phyloP scores from a whole-genome alignment of 2,797 vertebrate species.

The Vipera latastei region DNA sequence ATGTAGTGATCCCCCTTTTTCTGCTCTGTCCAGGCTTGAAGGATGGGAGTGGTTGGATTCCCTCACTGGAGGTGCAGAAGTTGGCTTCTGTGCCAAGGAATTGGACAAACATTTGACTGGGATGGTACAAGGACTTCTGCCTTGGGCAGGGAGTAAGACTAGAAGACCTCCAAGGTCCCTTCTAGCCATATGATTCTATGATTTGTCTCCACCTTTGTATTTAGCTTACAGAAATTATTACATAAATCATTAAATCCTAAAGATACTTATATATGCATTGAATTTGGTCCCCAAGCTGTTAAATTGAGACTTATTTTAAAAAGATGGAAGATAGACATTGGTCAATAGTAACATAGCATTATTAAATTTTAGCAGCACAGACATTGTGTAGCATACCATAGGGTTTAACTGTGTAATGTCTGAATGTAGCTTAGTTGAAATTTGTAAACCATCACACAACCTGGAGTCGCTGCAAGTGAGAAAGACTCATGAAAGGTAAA shows the following conservation, averaged over 20 bases:
- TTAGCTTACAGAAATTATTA: neutral
- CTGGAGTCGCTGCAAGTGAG: neutral
- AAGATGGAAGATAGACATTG: neutral
- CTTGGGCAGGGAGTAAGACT: neutral
- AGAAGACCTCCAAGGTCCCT: neutral
- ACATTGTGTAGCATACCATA: neutral
- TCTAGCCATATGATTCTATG: neutral
- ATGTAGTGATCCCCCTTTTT: neutral
- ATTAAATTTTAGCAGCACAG: neutral
- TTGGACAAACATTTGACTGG: neutral
- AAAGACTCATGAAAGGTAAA: neutral
- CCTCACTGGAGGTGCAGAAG: neutral
- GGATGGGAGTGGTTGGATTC: neutral
- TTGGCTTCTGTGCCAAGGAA: neutral
- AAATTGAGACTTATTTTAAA: neutral
- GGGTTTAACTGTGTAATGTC: neutral
- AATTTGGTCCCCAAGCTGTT: neutral
- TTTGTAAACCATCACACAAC: neutral
- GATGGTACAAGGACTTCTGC: neutral
- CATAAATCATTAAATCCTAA: neutral
- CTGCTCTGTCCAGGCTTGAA: neutral
- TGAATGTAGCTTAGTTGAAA: neutral
- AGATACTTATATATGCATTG: neutral
- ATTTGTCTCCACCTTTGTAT: neutral
- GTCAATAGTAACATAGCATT: neutral